Evolutionary conservation across 2,113 vertebrate species (phyloP), one percentile per base, ranked within the genome.

Genomic region (Brachyistius frenatus): DNA sequence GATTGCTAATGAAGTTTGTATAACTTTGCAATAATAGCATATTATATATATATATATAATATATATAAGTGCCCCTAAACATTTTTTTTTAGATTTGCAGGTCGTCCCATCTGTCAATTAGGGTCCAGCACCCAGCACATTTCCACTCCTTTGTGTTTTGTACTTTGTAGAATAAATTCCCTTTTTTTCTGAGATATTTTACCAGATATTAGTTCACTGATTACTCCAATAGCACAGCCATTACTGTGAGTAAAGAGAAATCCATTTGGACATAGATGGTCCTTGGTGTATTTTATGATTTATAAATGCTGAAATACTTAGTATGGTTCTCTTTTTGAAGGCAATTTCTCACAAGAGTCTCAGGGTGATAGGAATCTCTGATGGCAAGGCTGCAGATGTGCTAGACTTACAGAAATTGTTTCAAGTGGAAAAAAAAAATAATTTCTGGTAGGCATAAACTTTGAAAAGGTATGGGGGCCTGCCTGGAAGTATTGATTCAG

Each of bases 321-420:
- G 6, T 14, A 5, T 14, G 23, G 36, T 65, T 76, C 35, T 30
- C 5, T 64, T 53, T 66, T n/a, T 60, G 5, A 66, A 77, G 44
- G n/a, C 53, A 74, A 37, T 60, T 74, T 67, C 36, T 66, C 14
- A 4, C 33, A 23, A 33, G 32, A 73, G 79, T 77, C 60, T 44
- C 15, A 55, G n/a, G 14, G 66, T 39, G 61, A 69, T 54, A 35
- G 49, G 64, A 54, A 60, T 65, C 64, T 73, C 61, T 74, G 52
- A 56, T 54, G 53, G 66, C 49, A 32, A 31, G 23, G 16, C 46
- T 75, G 60, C n/a, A 62, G 62, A 75, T 33, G 41, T 65, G 33
- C 3, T 57, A 46, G 39, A 55, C 49, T 33, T 36, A 54, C 11
- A 53, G 11, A 82, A 66, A 49, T 47, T 37, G 36, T 49, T 84